These are phyloP conservation scores for Lasiurus cinereus DNA, from an alignment of 2,113 vertebrate species.

Conservation along the genomic window DNA sequence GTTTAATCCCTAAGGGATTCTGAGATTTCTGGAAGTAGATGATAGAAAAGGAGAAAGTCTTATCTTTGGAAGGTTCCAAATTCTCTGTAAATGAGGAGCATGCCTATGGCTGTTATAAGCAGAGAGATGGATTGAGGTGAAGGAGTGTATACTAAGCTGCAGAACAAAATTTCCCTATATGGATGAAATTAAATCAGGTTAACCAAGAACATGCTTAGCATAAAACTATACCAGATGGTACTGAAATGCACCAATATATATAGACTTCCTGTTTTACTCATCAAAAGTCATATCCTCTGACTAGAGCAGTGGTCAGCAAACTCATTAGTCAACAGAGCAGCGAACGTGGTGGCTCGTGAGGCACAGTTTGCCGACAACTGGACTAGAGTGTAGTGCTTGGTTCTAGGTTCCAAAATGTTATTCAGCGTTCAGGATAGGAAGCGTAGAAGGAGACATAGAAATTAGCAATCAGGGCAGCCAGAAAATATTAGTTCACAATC, in stretches of 20 bases:
- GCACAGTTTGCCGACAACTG: too few species aligned
- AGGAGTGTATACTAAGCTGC: neutral
- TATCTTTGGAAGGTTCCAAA: neutral
- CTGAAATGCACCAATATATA: neutral
- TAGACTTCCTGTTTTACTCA: slow-evolving; percentile 17
- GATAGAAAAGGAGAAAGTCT: neutral
- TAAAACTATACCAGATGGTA: neutral
- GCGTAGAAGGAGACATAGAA: slow-evolving; percentile 4
- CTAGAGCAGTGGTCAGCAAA: neutral
- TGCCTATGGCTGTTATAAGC: neutral
- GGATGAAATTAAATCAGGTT: neutral
- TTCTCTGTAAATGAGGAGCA: neutral
- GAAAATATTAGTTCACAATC: neutral
- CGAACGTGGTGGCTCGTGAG: too few species aligned
- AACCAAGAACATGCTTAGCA: neutral
- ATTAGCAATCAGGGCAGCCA: neutral
- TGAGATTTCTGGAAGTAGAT: neutral
- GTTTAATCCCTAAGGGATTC: neutral
- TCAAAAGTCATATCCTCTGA: neutral
- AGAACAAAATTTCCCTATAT: neutral
- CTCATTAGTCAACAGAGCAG: too few species aligned
- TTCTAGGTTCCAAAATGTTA: slow-evolving; percentile 37
- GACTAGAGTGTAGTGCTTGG: neutral
- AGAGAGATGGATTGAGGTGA: neutral
- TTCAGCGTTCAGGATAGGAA: neutral